phyloP scores from a whole-genome alignment of 2,797 vertebrate genomes.

The Megaceryle alcyon region DNA sequence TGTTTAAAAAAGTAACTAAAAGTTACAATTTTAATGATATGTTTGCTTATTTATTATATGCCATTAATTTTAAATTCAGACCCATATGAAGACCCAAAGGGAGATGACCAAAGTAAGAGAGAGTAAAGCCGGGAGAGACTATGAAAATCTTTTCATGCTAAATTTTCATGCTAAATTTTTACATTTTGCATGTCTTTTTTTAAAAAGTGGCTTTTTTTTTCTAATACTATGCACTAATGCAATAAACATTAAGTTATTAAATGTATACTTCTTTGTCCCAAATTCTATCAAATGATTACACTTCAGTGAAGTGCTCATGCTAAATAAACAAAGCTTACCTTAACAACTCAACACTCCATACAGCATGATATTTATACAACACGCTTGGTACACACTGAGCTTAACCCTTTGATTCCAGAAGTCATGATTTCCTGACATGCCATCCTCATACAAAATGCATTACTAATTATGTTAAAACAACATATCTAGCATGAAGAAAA shows the following conservation, averaged over 20 bases:
- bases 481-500: background rate
- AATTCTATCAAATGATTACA: conserved; percentile 61
- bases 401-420: conserved; percentile 71
- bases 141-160: background rate
- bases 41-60: conserved; percentile 55
- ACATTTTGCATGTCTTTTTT: background rate
- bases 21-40: conserved; percentile 60
- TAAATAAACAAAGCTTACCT: conserved; percentile 68
- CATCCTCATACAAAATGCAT: background rate
- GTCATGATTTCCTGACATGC: conserved; percentile 56
- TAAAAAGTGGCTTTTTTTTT: background rate
- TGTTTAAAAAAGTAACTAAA: conserved; percentile 38
- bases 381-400: conserved; percentile 51
- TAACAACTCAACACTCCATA: conserved; percentile 55
- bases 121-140: background rate
- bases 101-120: conserved; percentile 30
- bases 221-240: background rate
- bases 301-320: conserved; percentile 41
- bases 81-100: background rate
- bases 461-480: background rate
- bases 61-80: conserved; percentile 48
- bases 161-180: conserved; percentile 4
- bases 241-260: conserved; percentile 45
- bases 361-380: conserved; percentile 69
- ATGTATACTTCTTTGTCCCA: conserved; percentile 29